These are phyloP conservation scores for Anoplophora glabripennis DNA, from an alignment of 1,140 invertebrate species.

Conservation along the genomic window DNA sequence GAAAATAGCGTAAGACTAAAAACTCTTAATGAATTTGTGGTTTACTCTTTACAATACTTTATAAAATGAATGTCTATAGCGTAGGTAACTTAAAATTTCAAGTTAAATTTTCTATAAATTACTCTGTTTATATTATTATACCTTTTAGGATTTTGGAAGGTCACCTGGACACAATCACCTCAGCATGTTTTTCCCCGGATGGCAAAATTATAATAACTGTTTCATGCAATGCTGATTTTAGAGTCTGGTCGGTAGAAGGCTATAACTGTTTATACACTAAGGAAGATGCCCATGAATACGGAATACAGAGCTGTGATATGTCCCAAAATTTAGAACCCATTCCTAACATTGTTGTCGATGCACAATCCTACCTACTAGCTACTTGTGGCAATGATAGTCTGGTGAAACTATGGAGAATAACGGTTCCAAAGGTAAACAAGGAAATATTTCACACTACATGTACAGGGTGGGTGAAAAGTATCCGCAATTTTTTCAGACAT, in stretches of 20 bases:
- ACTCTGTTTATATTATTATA: too few relatives aligned
- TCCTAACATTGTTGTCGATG: slow-evolving; percentile 36
- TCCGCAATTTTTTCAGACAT: too few relatives aligned
- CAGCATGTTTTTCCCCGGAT: slow-evolving; percentile 64
- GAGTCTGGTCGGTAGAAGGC: slow-evolving; percentile 56
- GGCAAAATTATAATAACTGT: slow-evolving; percentile 62
- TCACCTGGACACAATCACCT: slow-evolving; percentile 59
- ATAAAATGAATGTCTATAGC: too few relatives aligned
- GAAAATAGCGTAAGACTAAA: slow-evolving; percentile 49
- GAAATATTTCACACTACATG: too few relatives aligned
- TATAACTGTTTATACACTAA: slow-evolving; percentile 37
- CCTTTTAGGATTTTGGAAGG: slow-evolving; percentile 51
- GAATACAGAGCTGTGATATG: slow-evolving; percentile 66
- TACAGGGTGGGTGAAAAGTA: too few relatives aligned
- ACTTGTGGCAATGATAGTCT: slow-evolving; percentile 71
- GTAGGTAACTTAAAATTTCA: too few relatives aligned
- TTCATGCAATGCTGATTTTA: slow-evolving; percentile 62
- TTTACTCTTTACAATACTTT: too few relatives aligned
- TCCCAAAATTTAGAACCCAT: slow-evolving; percentile 52
- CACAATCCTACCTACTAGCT: slow-evolving; percentile 57
- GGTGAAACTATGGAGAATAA: slow-evolving; percentile 69
- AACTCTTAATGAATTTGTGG: too few relatives aligned
- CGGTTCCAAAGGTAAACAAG: slow-evolving; percentile 44
- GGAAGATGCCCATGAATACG: slow-evolving; percentile 68
- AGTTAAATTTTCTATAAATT: too few relatives aligned